Base-by-base conservation (phyloP, 2,888 invertebrate genomes). In the Chesias legatella region DNA sequence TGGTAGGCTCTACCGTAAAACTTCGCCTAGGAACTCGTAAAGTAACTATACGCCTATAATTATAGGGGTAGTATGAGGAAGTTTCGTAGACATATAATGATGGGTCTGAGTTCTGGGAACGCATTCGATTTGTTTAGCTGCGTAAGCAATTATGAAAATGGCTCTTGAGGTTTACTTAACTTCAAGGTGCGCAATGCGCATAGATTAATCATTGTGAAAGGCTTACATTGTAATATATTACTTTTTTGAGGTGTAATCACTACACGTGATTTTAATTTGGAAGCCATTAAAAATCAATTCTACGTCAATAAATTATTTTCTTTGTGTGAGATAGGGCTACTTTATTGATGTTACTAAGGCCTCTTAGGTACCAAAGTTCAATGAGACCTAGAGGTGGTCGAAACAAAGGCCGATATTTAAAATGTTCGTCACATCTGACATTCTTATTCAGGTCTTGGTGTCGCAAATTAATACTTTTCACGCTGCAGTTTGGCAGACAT, bases 1-100 rank as follows among this genome's bases (percentile, higher is more conserved):
- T 55, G 63, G 63, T 64, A 64, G 65, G 36, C 39, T 7, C 13
- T 29, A 9, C 35, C 30, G 34, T 34, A 34, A 38, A 34, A 33
- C 33, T 23, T 43, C 64, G 67, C 59, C 76, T 78, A 79, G 73
- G 63, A 68, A 65, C 73, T 75, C 71, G 67, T 76, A 76, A 80
- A 78, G 67, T 55, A 63, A 59, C 57, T 60, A 59, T 65, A 68
- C 60, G 60, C 56, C 65, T 60, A 61, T 79, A 79, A 78, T 78
- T 78, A 79, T 63, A 69, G 70, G 58, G 63, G 62, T 56, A 51
- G 60, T 60, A 67, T 60, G 62, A 70, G 70, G 73, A 74, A 72
- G 68, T 63, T 54, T 50, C 38, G 47, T 41, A 48, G 44, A 51
- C 42, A 26, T 10, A 30, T 52, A 56, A 56, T 50, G 46, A 50